A percentile compares a stretch with the other conserved stretches of the same genome.
Conservation (phyloP, 2,888 invertebrate species). For the Melolontha melolontha region DNA sequence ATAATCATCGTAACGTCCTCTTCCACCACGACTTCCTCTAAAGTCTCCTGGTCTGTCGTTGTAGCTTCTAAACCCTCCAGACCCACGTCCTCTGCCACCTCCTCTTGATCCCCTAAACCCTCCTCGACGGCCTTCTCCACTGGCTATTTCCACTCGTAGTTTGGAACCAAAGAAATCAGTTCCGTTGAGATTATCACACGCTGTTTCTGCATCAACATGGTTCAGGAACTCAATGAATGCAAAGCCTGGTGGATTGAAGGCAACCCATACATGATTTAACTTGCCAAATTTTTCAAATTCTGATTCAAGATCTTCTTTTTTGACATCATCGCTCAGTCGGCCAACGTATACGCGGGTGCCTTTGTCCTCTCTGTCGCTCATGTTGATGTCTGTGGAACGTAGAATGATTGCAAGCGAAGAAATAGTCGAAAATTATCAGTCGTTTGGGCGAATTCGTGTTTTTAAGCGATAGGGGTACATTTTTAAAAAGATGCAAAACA, state of each 20-base stretch:
- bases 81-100: slow-evolving; percentile 68
- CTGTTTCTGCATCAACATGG: slow-evolving; percentile 89
- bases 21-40: slow-evolving; percentile 65
- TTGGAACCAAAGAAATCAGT: slow-evolving; percentile 89
- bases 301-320: slow-evolving; percentile 91
- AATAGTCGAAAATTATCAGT: slow-evolving; percentile 53
- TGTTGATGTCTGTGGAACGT: slow-evolving; percentile 62
- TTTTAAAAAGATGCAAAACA: slow-evolving; percentile 44
- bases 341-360: slow-evolving; percentile 91
- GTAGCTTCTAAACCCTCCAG: slow-evolving; percentile 64
- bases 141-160: slow-evolving; percentile 88
- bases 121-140: slow-evolving; percentile 79
- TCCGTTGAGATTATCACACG: slow-evolving; percentile 89
- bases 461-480: slow-evolving; percentile 54
- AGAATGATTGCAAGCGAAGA: slow-evolving; percentile 60
- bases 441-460: slow-evolving; percentile 64
- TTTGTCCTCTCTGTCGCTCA: slow-evolving; percentile 58
- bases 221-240: slow-evolving; percentile 94
- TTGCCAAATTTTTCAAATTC: slow-evolving; percentile 94
- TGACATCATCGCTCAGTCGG: slow-evolving; percentile 87
- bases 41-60: slow-evolving; percentile 60
- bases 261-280: slow-evolving; percentile 92
- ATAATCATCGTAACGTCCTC: slow-evolving; percentile 60
- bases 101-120: slow-evolving; percentile 72
- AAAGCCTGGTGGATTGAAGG: slow-evolving; percentile 94